phyloP scores from a whole-genome alignment of 2,888 invertebrate species.

The Epistrophe grossulariae region DNA sequence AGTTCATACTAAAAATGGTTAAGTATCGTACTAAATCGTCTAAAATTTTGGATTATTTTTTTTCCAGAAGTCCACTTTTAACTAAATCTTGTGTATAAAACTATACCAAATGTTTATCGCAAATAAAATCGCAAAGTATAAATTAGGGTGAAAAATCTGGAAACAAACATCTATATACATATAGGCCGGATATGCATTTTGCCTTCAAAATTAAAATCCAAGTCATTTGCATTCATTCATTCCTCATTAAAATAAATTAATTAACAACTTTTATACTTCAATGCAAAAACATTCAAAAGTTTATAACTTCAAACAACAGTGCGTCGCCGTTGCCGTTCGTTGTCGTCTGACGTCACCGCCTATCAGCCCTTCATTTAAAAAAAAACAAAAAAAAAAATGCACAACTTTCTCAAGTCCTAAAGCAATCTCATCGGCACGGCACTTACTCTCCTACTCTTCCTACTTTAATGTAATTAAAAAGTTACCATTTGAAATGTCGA shows the following conservation, averaged over 20 bases:
- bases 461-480: slow-evolving; percentile 71
- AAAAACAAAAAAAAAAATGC: background rate
- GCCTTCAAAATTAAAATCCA: background rate
- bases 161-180: background rate
- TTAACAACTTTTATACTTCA: slow-evolving; percentile 15
- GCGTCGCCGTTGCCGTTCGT: background rate
- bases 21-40: too few species aligned
- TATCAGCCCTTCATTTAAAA: background rate
- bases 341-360: too few species aligned
- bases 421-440: slow-evolving; percentile 45
- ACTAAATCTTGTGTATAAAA: too few species aligned
- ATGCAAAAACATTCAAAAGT: slow-evolving; percentile 4
- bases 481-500: slow-evolving; percentile 70
- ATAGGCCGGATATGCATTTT: background rate
- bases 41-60: too few species aligned
- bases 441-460: background rate
- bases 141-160: background rate
- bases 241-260: slow-evolving; percentile 21
- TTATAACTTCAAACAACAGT: slow-evolving; percentile 1
- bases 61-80: too few species aligned
- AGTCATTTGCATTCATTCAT: background rate
- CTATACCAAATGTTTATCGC: too few species aligned
- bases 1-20: too few species aligned
- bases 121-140: too few species aligned
- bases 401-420: background rate